Evolutionary conservation across 2,888 invertebrate genomes (phyloP).

Genomic region (Nycteola revayana): DNA sequence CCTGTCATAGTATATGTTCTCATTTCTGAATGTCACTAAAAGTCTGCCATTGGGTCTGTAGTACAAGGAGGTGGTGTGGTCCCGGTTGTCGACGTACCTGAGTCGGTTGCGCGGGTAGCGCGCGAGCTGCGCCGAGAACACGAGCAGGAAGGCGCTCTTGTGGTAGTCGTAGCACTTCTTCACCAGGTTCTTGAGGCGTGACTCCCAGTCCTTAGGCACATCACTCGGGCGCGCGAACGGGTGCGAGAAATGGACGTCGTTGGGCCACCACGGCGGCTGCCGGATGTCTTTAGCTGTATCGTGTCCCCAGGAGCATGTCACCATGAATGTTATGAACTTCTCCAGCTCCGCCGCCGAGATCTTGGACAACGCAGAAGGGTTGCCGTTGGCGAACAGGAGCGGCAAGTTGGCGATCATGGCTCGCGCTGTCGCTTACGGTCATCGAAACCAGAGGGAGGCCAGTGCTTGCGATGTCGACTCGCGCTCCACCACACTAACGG

Average conservation of each 20-base stretch:
- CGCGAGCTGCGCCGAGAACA: slow-evolving; percentile 87
- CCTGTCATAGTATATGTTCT: slow-evolving; percentile 83
- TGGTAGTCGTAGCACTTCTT: slow-evolving; percentile 87
- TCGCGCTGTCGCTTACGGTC: slow-evolving; percentile 65
- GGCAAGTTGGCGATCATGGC: slow-evolving; percentile 88
- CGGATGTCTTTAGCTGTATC: slow-evolving; percentile 80
- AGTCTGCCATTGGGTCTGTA: slow-evolving; percentile 84
- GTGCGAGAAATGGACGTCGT: slow-evolving; percentile 84
- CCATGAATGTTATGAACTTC: slow-evolving; percentile 88
- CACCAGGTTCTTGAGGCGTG: slow-evolving; percentile 84
- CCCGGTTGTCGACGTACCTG: slow-evolving; percentile 87
- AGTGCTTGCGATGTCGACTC: slow-evolving; percentile 66
- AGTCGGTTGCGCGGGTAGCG: slow-evolving; percentile 84
- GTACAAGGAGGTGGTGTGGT: slow-evolving; percentile 87
- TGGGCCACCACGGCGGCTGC: slow-evolving; percentile 88
- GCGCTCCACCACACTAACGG: slow-evolving; percentile 57
- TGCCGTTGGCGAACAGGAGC: slow-evolving; percentile 86
- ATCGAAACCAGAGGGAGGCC: slow-evolving; percentile 62
- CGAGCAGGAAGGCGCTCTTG: slow-evolving; percentile 86
- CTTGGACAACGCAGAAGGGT: slow-evolving; percentile 85
- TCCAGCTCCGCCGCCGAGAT: slow-evolving; percentile 84
- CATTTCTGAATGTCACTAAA: slow-evolving; percentile 88
- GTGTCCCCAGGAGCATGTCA: slow-evolving; percentile 87
- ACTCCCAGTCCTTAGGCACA: slow-evolving; percentile 80
- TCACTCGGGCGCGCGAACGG: slow-evolving; percentile 81